Evolutionary conservation across 2,888 invertebrate genomes (phyloP).

Genomic region (Ashinkailepas kermadecensis): DNA sequence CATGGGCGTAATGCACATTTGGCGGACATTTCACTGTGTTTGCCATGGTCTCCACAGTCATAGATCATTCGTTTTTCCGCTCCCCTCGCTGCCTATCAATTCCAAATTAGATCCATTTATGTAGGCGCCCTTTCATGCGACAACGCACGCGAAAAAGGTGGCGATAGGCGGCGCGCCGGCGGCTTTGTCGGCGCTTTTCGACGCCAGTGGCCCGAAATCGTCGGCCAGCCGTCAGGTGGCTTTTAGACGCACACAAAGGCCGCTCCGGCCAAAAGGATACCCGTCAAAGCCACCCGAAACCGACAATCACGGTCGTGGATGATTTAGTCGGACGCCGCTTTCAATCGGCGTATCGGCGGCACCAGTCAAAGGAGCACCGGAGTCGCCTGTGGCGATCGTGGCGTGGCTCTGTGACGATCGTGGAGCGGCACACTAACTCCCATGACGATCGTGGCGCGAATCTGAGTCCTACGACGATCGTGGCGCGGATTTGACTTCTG

Average conservation of each 20-base stretch:
- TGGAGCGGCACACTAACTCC: no score
- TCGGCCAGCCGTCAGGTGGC: conserved; percentile 16
- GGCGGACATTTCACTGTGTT: neutral
- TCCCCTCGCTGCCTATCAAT: neutral
- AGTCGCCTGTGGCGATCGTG: no score
- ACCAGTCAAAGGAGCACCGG: neutral
- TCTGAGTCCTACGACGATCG: no score
- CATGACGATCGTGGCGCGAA: no score
- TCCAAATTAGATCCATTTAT: conserved; percentile 20
- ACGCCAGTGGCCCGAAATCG: neutral
- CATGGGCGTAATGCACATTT: neutral
- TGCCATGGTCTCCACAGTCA: neutral
- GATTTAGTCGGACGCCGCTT: neutral
- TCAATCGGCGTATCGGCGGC: conserved; percentile 10
- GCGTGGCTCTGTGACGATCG: no score
- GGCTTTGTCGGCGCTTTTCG: conserved; percentile 12
- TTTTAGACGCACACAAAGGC: neutral
- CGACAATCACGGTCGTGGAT: conserved; percentile 9
- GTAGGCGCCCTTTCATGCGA: neutral
- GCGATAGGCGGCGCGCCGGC: neutral
- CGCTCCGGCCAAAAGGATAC: neutral
- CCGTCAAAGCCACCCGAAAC: neutral
- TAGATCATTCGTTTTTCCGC: neutral
- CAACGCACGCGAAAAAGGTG: neutral
- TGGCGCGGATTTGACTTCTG: no score